A percentile compares a stretch with the other conserved stretches of the same genome.
Evolutionary conservation across 2,888 invertebrate genomes (phyloP).

Genomic region (Hemicrepidius hirtus): DNA sequence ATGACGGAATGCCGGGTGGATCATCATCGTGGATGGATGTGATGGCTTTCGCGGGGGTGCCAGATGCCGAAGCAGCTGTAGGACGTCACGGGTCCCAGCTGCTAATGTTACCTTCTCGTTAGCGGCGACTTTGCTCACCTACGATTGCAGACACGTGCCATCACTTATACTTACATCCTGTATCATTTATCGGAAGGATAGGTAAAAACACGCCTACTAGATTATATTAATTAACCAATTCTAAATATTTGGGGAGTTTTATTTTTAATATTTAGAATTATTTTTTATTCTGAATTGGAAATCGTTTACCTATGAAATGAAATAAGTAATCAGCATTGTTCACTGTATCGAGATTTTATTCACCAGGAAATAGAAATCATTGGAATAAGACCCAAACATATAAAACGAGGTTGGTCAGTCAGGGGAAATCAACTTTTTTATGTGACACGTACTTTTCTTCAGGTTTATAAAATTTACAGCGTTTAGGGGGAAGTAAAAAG

Average conservation of each 20-base stretch:
- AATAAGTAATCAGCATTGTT: too few relatives aligned
- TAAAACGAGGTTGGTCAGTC: too few relatives aligned
- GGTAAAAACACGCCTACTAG: constrained; percentile 17
- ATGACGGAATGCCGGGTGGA: constrained; percentile 41
- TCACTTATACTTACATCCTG: constrained; percentile 33
- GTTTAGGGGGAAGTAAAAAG: too few relatives aligned
- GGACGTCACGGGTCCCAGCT: constrained; percentile 51
- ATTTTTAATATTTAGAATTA: too few relatives aligned
- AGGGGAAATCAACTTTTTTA: too few relatives aligned
- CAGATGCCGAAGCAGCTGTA: constrained; percentile 54
- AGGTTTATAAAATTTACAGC: too few relatives aligned
- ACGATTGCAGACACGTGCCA: constrained; percentile 48
- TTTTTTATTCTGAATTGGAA: too few relatives aligned
- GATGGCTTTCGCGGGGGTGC: constrained; percentile 36
- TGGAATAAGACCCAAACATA: too few relatives aligned
- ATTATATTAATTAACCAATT: neutral
- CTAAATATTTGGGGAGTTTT: neutral
- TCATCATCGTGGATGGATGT: constrained; percentile 30
- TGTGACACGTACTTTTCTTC: too few relatives aligned
- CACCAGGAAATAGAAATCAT: too few relatives aligned
- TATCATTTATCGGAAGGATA: constrained; percentile 10
- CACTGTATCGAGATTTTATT: too few relatives aligned
- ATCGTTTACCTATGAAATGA: too few relatives aligned
- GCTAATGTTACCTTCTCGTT: constrained; percentile 50
- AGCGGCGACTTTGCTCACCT: constrained; percentile 42